A percentile compares a stretch with the other conserved stretches of the same genome.
phyloP scores from a whole-genome alignment of 2,113 vertebrate genomes.

The Caranx ignobilis region DNA sequence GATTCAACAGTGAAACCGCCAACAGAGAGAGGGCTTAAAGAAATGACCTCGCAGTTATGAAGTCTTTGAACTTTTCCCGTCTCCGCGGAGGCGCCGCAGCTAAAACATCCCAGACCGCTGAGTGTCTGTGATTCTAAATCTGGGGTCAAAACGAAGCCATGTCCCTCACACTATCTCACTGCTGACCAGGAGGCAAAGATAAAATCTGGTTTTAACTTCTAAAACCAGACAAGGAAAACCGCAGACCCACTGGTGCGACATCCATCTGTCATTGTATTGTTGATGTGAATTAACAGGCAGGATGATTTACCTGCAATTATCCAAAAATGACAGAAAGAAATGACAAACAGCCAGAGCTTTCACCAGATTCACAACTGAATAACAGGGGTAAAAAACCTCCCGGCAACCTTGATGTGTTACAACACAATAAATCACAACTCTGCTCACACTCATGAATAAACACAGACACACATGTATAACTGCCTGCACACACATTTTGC shows the following conservation, averaged over 20 bases:
- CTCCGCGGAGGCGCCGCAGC: conserved; percentile 39
- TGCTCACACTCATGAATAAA: conserved; percentile 42
- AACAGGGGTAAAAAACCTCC: conserved; percentile 24
- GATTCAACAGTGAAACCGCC: conserved; percentile 43
- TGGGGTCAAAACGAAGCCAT: conserved; percentile 50
- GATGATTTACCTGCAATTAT: not conserved
- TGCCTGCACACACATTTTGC: conserved; percentile 40
- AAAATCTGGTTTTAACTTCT: conserved; percentile 30
- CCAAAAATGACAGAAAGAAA: not conserved
- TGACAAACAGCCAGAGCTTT: not conserved
- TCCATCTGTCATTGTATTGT: not conserved
- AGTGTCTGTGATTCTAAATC: conserved; percentile 32
- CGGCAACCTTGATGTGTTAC: conserved; percentile 31
- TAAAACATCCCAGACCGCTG: conserved; percentile 56
- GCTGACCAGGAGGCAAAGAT: conserved; percentile 17
- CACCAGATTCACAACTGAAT: conserved; percentile 9
- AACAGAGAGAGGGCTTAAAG: conserved; percentile 23
- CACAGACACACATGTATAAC: conserved; percentile 34
- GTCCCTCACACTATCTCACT: conserved; percentile 21
- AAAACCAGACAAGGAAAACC: conserved; percentile 28
- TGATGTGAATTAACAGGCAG: not conserved
- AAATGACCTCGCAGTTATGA: conserved; percentile 53
- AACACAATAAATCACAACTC: conserved; percentile 49
- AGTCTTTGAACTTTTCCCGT: conserved; percentile 63
- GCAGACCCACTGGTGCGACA: not conserved